Evolutionary conservation across 2,888 invertebrate species (phyloP).

Genomic region (Corythucha ciliata): DNA sequence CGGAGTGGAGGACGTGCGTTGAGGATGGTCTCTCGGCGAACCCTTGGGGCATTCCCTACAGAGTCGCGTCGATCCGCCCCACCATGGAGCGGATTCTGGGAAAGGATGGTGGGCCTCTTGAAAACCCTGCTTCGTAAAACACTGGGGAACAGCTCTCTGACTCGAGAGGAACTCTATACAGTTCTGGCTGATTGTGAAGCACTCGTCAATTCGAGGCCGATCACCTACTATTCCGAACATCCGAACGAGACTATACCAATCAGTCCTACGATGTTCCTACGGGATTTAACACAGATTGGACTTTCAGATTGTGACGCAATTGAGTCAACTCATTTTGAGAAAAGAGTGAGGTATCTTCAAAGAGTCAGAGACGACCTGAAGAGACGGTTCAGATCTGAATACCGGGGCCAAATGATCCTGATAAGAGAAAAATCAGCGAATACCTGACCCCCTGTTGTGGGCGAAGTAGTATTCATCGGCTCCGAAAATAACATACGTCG

Average conservation of each 20-base stretch:
- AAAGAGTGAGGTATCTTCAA: slow-evolving; percentile 12
- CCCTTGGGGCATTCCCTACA: no score
- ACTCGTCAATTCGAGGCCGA: slow-evolving; percentile 17
- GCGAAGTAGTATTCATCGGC: slow-evolving; percentile 20
- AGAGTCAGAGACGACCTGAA: slow-evolving; percentile 3
- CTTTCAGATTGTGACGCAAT: slow-evolving; percentile 19
- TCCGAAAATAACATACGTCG: slow-evolving; percentile 9
- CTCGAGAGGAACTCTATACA: slow-evolving; percentile 22
- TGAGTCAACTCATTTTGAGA: slow-evolving; percentile 5
- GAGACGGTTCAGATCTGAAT: slow-evolving; percentile 11
- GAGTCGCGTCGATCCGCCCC: slow-evolving; percentile 36
- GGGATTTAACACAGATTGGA: slow-evolving; percentile 13
- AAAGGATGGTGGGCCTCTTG: slow-evolving; percentile 21
- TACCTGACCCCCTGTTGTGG: no score
- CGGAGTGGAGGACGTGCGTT: no score
- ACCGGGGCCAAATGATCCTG: slow-evolving; percentile 3
- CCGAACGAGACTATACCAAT: slow-evolving; percentile 31
- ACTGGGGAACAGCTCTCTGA: slow-evolving; percentile 20
- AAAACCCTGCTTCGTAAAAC: slow-evolving; percentile 22
- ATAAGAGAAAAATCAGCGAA: no score
- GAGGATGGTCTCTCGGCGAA: no score
- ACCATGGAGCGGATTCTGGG: slow-evolving; percentile 44
- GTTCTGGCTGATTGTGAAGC: slow-evolving; percentile 27
- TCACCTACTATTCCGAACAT: slow-evolving; percentile 14
- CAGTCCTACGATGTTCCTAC: slow-evolving; percentile 36